Percentiles rank a stretch among this genome's conserved stretches.
Evolutionary conservation across 2,888 invertebrate genomes (phyloP).

Genomic region (Plemyria rubiginata): DNA sequence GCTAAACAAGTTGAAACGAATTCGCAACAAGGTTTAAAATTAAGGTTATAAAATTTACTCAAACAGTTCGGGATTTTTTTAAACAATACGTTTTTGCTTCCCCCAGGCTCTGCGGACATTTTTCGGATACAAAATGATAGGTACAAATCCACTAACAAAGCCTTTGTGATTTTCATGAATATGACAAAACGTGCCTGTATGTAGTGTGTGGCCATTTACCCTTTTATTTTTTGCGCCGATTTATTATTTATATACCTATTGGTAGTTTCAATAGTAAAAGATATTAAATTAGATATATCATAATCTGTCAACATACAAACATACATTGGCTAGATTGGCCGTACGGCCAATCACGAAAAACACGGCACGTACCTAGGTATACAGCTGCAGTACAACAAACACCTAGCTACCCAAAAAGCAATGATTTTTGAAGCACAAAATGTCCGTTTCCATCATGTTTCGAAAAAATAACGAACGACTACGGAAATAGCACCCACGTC

Average conservation of each 20-base stretch:
- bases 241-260: not conserved
- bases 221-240: not conserved
- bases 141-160: constrained; percentile 1
- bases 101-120: not conserved
- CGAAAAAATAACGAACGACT: constrained; percentile 40
- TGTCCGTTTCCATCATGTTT: constrained; percentile 41
- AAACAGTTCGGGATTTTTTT: not conserved
- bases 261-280: too few relatives aligned
- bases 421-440: constrained; percentile 18
- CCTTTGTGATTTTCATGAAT: constrained; percentile 3
- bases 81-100: not conserved
- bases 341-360: too few relatives aligned
- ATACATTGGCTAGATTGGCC: too few relatives aligned
- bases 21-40: constrained; percentile 2
- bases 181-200: not conserved
- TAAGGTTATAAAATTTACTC: not conserved
- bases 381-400: not conserved
- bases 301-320: too few relatives aligned
- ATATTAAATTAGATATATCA: too few relatives aligned
- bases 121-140: not conserved
- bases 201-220: not conserved
- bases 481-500: constrained; percentile 38
- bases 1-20: not conserved
- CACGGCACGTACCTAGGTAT: too few relatives aligned
- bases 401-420: constrained; percentile 4